Evolutionary conservation across 2,888 invertebrate genomes (phyloP), one percentile per base, ranked within the genome.

Genomic region (Agrilus cyanescens): DNA sequence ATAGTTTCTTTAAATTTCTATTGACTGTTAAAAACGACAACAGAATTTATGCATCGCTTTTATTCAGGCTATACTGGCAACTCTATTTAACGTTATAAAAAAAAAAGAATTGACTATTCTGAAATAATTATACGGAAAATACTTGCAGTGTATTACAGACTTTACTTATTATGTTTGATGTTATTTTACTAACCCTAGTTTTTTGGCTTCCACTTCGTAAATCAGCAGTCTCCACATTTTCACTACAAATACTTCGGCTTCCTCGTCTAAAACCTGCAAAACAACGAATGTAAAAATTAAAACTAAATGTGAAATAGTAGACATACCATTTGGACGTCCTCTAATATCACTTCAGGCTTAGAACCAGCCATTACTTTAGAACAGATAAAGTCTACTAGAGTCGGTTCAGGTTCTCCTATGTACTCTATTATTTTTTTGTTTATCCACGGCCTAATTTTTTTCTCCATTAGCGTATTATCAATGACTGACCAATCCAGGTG

Each of bases 221-320:
- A 99, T 97, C 51, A 99, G 77, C 60, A 99, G 76, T 55, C 98
- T 78, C 98, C 98, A 99, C 95, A 99, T 94, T 78, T 99, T 99
- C 50, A 98, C 95, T 57, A 98, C 96, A 74, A 99, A 99, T 53
- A 96, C 95, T 72, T 98, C 97, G 4, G 98, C 98, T 69, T 99
- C 98, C 66, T 99, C 97, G 67, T 99, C 98, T 60, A 99, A 76
- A 54, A 98, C 95, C 96, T 96, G 66, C 4, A 46, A 18, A 8
- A 46, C 13, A 64, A 67, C 48, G 51, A 51, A 52, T 52, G 55
- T 49, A 40, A 50, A 41, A 46, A n/a, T 33, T 38, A 15, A 39
- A 42, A 43, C n/a, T 32, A 15, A 37, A 32, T 32, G n/a, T 32
- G 12, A 12, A 12, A 36, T 18, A 29, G 8, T 29, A 32, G n/a